Evolutionary conservation across 2,113 vertebrate genomes (phyloP).

Genomic region (Lepisosteus oculatus): DNA sequence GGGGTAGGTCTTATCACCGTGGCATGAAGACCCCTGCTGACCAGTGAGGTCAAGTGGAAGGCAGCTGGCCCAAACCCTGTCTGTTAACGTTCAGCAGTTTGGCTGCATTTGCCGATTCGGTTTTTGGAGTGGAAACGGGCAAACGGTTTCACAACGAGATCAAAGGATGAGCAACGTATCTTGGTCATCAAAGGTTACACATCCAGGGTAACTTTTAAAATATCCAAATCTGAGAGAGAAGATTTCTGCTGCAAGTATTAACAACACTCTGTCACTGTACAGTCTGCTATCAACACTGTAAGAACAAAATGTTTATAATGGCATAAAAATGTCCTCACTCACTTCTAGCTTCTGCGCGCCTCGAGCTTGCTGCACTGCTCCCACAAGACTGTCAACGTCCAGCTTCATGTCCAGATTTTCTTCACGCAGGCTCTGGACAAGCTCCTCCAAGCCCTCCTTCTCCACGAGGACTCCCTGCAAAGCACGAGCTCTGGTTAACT

Average conservation of each 20-base stretch:
- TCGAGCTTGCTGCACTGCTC: conserved; percentile 20
- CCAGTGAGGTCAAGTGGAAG: conserved; percentile 10
- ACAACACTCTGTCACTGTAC: too few species aligned
- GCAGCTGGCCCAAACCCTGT: background rate
- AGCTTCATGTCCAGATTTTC: conserved; percentile 38
- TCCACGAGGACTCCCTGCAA: conserved; percentile 33
- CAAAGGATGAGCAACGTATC: background rate
- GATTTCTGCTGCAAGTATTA: too few species aligned
- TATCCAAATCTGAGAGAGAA: too few species aligned
- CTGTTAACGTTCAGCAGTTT: too few species aligned
- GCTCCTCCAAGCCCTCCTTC: conserved; percentile 28
- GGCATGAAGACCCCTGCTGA: background rate
- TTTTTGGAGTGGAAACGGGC: background rate
- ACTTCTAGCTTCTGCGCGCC: conserved; percentile 27
- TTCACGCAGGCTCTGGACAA: conserved; percentile 20
- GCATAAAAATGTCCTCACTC: conserved; percentile 24
- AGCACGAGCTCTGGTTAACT: conserved; percentile 1
- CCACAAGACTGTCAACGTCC: conserved; percentile 24
- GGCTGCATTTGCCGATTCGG: too few species aligned
- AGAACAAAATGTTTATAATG: background rate
- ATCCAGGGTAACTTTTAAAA: background rate
- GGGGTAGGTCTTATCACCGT: background rate
- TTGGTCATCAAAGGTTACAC: background rate
- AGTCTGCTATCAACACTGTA: background rate
- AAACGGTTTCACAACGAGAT: background rate